Conservation (phyloP, 1,140 invertebrate genomes). For the Melipona quadrifasciata region DNA sequence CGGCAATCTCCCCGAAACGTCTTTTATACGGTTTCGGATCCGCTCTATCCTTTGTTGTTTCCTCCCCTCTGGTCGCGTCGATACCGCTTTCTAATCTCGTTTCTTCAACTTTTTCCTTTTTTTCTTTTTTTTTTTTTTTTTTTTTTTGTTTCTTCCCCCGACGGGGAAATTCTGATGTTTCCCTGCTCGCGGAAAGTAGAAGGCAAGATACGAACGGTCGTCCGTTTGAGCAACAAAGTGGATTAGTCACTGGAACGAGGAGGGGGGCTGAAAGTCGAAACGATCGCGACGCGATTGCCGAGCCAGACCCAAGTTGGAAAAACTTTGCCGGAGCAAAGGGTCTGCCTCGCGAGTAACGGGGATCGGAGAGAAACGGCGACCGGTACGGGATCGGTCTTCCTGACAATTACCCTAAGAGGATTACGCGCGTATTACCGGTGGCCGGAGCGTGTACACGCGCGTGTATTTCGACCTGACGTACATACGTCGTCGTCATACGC, state of each 20-base stretch:
- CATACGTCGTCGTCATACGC: constrained; percentile 5
- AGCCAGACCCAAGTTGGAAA: constrained; percentile 37
- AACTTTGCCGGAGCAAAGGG: constrained; percentile 33
- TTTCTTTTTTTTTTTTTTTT: neutral
- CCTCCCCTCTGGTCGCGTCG: no score
- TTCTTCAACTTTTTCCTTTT: constrained; percentile 21
- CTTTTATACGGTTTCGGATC: constrained; percentile 31
- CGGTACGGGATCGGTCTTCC: constrained; percentile 51
- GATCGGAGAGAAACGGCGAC: constrained; percentile 45
- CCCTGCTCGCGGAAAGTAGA: neutral
- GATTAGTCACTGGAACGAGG: constrained; percentile 40
- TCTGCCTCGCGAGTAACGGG: constrained; percentile 36
- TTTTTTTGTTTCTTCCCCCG: no score
- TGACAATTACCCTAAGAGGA: constrained; percentile 64
- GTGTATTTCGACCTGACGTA: neutral
- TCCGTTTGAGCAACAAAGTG: constrained; percentile 44
- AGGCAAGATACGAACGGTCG: neutral
- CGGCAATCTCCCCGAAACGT: constrained; percentile 54
- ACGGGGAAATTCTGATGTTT: constrained; percentile 10
- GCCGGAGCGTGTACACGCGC: neutral
- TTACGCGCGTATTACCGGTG: constrained; percentile 40
- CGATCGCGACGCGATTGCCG: constrained; percentile 30
- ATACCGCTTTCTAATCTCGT: constrained; percentile 37
- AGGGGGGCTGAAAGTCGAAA: constrained; percentile 19
- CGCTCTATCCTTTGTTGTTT: neutral